These are phyloP conservation scores for Sarcophaga variegata DNA, from an alignment of 2,888 invertebrate genomes.

Conservation along the genomic window DNA sequence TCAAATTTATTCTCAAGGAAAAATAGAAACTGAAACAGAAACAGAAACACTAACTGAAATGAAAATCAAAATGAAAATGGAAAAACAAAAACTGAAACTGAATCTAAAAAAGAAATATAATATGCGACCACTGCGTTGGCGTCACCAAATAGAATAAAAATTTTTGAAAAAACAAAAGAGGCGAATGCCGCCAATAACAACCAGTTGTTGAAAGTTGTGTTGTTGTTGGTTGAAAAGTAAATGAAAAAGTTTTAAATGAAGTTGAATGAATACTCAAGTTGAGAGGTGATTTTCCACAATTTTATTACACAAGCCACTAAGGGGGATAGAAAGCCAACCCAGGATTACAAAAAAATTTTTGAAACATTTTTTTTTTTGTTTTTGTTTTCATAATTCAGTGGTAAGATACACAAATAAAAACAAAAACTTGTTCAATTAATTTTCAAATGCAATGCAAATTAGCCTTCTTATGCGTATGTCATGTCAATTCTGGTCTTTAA, in stretches of 20 bases:
- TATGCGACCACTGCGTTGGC: not conserved
- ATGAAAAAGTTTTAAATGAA: conserved; percentile 48
- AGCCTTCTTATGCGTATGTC: too few relatives aligned
- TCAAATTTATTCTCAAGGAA: conserved; percentile 63
- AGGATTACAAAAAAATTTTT: not conserved
- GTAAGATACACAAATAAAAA: too few relatives aligned
- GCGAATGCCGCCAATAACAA: conserved; percentile 24
- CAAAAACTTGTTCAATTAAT: too few relatives aligned
- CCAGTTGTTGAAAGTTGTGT: not conserved
- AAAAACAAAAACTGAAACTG: not conserved
- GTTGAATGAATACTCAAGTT: conserved; percentile 39
- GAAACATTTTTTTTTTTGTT: too few relatives aligned
- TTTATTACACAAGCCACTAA: not conserved
- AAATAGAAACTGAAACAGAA: conserved; percentile 19
- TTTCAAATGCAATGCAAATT: too few relatives aligned
- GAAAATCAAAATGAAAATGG: not conserved
- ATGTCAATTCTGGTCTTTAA: too few relatives aligned
- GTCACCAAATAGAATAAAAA: too few relatives aligned
- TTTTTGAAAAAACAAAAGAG: not conserved
- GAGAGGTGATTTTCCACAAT: conserved; percentile 49
- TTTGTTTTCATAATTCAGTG: too few relatives aligned
- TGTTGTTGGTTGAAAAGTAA: conserved; percentile 30
- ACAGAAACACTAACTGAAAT: not conserved
- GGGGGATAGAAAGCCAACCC: not conserved
- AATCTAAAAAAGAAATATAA: conserved; percentile 2